Conservation (phyloP, 2,888 invertebrate species). For the Drosophila neutralis region DNA sequence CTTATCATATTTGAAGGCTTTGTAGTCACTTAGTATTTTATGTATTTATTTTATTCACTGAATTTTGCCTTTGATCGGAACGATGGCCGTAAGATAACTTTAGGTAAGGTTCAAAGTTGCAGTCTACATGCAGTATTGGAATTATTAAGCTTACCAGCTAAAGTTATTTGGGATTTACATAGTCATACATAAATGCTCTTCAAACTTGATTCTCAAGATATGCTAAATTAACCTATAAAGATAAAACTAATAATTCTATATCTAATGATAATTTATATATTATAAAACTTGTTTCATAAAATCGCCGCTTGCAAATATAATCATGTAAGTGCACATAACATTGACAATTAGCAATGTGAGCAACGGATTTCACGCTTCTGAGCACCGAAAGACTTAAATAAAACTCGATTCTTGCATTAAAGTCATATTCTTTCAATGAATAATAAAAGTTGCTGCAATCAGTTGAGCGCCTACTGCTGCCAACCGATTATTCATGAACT, state of each 20-base stretch:
- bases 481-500: background rate
- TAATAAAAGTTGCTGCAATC: background rate
- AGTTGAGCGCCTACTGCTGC: background rate
- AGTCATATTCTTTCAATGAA: background rate
- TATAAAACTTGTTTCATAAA: slow-evolving; percentile 4
- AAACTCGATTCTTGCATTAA: slow-evolving; percentile 13
- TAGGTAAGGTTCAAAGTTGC: background rate
- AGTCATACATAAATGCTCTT: background rate
- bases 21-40: slow-evolving; percentile 8
- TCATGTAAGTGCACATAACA: slow-evolving; percentile 20
- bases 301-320: slow-evolving; percentile 3
- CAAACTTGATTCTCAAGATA: background rate
- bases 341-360: slow-evolving; percentile 31
- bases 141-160: too few relatives aligned
- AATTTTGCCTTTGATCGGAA: background rate
- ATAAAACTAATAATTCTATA: background rate
- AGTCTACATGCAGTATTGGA: background rate
- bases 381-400: slow-evolving; percentile 3
- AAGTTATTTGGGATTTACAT: background rate
- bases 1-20: slow-evolving; percentile 30
- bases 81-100: background rate
- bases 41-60: background rate
- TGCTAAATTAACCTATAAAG: background rate
- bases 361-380: slow-evolving; percentile 36
- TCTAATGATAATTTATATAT: background rate